A percentile compares a stretch with the other conserved stretches of the same genome.
Evolutionary conservation across 1,140 invertebrate genomes (phyloP).

Genomic region (Drosophila leontia): DNA sequence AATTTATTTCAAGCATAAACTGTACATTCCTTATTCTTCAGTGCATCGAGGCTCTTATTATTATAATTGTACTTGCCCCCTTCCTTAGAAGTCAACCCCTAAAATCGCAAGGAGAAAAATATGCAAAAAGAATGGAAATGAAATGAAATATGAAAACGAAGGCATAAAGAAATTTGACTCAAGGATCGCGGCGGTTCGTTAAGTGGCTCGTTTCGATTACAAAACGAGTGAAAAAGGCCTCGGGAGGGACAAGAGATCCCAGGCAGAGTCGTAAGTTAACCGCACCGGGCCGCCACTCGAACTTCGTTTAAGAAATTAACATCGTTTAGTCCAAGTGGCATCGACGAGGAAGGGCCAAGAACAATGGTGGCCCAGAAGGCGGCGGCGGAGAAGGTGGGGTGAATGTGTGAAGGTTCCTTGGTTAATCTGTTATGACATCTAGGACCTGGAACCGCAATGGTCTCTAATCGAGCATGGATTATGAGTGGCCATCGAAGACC

Average conservation of each 20-base stretch:
- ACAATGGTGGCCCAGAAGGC: slow-evolving; percentile 12
- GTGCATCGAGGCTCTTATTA: slow-evolving; percentile 46
- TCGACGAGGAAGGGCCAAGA: slow-evolving; percentile 13
- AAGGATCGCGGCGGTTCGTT: slow-evolving; percentile 60
- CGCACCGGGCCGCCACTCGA: slow-evolving; percentile 39
- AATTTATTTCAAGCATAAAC: neutral
- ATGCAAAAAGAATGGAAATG: slow-evolving; percentile 54
- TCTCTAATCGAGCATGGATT: slow-evolving; percentile 76
- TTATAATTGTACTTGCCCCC: slow-evolving; percentile 19
- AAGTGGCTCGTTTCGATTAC: slow-evolving; percentile 83
- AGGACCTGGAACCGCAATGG: slow-evolving; percentile 69
- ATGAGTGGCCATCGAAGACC: slow-evolving; percentile 79
- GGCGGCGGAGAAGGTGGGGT: slow-evolving; percentile 7
- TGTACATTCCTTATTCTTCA: neutral
- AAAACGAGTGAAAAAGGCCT: slow-evolving; percentile 51
- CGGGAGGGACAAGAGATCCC: slow-evolving; percentile 65
- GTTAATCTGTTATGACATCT: slow-evolving; percentile 82
- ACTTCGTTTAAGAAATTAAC: slow-evolving; percentile 73
- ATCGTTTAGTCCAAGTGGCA: slow-evolving; percentile 78
- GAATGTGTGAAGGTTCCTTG: slow-evolving; percentile 46
- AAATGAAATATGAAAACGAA: slow-evolving; percentile 56
- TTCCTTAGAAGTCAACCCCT: slow-evolving; percentile 56
- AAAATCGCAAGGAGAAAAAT: slow-evolving; percentile 49
- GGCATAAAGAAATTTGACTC: slow-evolving; percentile 70
- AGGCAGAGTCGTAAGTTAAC: slow-evolving; percentile 53